These are phyloP conservation scores for Manis pentadactyla DNA, from an alignment of 2,797 vertebrate species.

Conservation along the genomic window DNA sequence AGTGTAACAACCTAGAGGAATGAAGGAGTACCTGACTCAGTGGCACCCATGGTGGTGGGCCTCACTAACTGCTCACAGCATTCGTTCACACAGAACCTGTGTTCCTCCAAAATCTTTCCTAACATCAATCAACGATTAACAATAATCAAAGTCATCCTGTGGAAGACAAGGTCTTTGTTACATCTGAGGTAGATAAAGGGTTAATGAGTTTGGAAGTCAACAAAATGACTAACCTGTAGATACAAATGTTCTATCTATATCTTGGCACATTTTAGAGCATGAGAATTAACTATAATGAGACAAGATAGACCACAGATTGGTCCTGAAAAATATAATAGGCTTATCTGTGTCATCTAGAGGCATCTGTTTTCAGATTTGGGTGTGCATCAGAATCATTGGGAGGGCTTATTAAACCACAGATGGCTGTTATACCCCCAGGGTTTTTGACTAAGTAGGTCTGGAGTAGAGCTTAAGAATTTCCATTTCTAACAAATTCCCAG, in stretches of 20 bases:
- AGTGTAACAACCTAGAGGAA: background rate
- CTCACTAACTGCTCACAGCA: background rate
- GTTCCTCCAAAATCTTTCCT: background rate
- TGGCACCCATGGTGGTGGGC: background rate
- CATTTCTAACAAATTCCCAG: background rate
- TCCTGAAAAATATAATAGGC: background rate
- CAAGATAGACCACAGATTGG: background rate
- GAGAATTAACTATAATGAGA: slow-evolving; percentile 29
- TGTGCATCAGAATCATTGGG: background rate
- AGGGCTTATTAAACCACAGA: background rate
- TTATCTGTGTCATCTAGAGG: background rate
- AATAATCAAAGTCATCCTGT: background rate
- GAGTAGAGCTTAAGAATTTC: background rate
- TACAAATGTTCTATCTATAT: background rate
- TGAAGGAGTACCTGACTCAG: background rate
- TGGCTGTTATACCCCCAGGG: background rate
- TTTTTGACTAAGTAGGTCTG: background rate
- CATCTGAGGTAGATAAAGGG: background rate
- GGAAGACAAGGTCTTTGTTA: background rate
- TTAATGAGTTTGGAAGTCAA: background rate
- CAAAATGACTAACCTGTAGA: background rate
- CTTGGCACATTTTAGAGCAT: background rate
- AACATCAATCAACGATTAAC: background rate
- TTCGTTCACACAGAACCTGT: background rate
- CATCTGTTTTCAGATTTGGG: background rate